phyloP scores from a whole-genome alignment of 2,113 vertebrate species.

The Prietella phreatophila region DNA sequence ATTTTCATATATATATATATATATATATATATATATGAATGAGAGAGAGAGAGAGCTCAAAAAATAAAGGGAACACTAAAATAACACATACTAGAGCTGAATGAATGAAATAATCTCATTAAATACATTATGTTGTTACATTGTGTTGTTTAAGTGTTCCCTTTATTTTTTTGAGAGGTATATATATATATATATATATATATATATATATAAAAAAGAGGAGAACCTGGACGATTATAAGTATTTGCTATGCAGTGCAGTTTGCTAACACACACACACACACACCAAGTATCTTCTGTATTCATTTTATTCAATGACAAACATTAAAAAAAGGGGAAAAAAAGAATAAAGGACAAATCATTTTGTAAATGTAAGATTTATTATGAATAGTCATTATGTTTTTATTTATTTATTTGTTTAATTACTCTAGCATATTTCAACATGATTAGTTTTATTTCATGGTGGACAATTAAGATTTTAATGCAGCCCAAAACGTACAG shows the following conservation, averaged over 20 bases:
- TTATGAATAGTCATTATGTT: slow-evolving; percentile 77
- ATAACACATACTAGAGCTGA: too few relatives aligned
- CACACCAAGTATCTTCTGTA: neutral
- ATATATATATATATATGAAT: neutral
- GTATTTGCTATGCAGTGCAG: too few relatives aligned
- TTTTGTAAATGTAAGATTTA: slow-evolving; percentile 81
- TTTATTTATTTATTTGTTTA: slow-evolving; percentile 32
- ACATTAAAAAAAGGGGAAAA: neutral
- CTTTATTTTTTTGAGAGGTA: too few relatives aligned
- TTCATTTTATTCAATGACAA: neutral
- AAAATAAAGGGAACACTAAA: too few relatives aligned
- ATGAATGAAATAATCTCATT: too few relatives aligned
- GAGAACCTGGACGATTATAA: neutral
- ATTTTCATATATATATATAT: neutral
- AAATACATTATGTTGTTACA: too few relatives aligned
- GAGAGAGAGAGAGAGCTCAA: too few relatives aligned
- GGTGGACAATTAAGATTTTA: slow-evolving; percentile 78
- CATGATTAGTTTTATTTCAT: slow-evolving; percentile 71
- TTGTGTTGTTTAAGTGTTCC: too few relatives aligned
- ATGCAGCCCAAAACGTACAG: slow-evolving; percentile 82
- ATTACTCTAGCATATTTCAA: slow-evolving; percentile 72
- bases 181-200: neutral
- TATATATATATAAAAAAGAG: neutral
- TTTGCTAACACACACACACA: too few relatives aligned
- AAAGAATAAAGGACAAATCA: slow-evolving; percentile 20